Evolutionary conservation across 2,797 vertebrate species (phyloP).

Genomic region (Mycteria americana): DNA sequence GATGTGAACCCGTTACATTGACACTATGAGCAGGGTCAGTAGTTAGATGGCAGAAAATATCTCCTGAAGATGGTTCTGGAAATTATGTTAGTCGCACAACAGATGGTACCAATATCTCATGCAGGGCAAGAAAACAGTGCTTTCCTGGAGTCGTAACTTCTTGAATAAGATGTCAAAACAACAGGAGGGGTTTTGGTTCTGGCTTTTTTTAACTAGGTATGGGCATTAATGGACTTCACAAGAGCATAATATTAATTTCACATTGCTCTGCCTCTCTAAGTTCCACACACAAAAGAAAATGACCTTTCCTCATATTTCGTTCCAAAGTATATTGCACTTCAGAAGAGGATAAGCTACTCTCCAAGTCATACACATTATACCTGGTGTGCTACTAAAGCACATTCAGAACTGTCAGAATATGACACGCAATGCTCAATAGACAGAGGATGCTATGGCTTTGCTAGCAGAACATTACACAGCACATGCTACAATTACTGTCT

Average conservation of each 20-base stretch:
- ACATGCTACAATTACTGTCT: not conserved
- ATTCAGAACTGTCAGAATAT: not conserved
- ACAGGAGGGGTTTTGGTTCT: not conserved
- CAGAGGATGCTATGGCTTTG: not conserved
- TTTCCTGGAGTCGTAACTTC: not conserved
- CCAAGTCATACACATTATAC: not conserved
- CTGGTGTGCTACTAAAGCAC: not conserved
- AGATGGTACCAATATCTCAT: not conserved
- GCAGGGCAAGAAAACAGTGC: not conserved
- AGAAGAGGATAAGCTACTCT: not conserved
- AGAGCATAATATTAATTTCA: not conserved
- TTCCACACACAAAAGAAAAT: not conserved
- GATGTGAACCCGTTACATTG: not conserved
- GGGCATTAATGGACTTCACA: not conserved
- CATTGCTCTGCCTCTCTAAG: not conserved
- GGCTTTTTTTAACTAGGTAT: not conserved
- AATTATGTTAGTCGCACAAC: not conserved
- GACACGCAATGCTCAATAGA: not conserved
- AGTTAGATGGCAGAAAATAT: not conserved
- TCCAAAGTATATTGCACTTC: not conserved
- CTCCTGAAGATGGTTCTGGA: not conserved
- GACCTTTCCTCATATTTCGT: not conserved
- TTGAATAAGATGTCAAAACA: constrained; percentile 8
- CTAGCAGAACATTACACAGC: not conserved
- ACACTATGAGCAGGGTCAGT: not conserved